Percentiles rank a stretch among this genome's conserved stretches.
Evolutionary conservation across 2,888 invertebrate species (phyloP).

Genomic region (Heliconius hortense): DNA sequence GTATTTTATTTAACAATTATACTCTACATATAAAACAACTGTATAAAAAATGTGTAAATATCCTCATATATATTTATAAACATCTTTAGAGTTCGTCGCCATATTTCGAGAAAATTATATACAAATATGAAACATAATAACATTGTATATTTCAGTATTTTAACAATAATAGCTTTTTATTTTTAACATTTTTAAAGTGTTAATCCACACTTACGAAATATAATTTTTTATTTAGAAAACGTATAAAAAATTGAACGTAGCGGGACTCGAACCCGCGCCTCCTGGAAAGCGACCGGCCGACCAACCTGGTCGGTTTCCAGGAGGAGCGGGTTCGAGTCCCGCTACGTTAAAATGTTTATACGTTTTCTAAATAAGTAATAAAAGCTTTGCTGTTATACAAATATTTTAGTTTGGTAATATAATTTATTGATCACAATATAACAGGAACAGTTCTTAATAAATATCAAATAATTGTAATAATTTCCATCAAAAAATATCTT

Average conservation of each 20-base stretch:
- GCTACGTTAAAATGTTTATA: too few relatives aligned
- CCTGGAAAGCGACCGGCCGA: too few relatives aligned
- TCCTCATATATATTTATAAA: neutral
- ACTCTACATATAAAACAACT: constrained; percentile 1
- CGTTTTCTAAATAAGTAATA: too few relatives aligned
- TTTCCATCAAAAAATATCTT: neutral
- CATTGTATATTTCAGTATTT: too few relatives aligned
- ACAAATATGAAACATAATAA: neutral
- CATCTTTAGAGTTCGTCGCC: neutral
- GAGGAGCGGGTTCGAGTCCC: too few relatives aligned
- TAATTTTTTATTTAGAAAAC: too few relatives aligned
- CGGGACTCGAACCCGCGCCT: too few relatives aligned
- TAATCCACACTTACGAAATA: too few relatives aligned
- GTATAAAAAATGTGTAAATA: constrained; percentile 7
- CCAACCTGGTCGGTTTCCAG: too few relatives aligned
- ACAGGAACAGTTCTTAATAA: constrained; percentile 1
- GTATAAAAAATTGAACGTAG: too few relatives aligned
- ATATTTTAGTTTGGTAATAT: neutral
- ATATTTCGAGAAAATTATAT: neutral
- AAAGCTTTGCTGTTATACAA: neutral
- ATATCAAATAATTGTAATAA: neutral
- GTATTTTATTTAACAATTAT: neutral
- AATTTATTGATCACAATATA: neutral
- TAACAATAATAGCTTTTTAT: too few relatives aligned
- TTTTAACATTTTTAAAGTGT: too few relatives aligned